phyloP scores from a whole-genome alignment of 1,140 invertebrate species.

The Drosophila serrata region DNA sequence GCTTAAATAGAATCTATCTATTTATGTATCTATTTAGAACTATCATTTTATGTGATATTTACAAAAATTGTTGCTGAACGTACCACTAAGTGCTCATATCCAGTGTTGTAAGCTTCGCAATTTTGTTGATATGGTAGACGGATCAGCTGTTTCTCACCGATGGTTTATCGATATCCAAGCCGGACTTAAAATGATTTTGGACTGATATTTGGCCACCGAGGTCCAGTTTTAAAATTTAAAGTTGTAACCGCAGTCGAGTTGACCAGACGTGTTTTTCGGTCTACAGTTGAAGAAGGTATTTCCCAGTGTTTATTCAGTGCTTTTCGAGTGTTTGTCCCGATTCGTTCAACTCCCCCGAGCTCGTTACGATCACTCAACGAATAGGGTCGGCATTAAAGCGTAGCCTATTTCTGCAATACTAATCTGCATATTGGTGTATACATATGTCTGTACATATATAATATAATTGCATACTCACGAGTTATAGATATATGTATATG shows the following conservation, averaged over 20 bases:
- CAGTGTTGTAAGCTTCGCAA: background rate
- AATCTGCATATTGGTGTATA: constrained; percentile 34
- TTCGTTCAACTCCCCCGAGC: constrained; percentile 23
- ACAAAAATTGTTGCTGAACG: background rate
- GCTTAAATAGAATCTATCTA: too few relatives aligned
- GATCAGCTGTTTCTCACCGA: constrained; percentile 7
- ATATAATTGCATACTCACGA: constrained; percentile 4
- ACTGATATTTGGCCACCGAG: background rate
- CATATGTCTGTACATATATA: background rate
- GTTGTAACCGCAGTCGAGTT: constrained; percentile 9
- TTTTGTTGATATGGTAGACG: background rate
- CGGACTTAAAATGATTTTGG: constrained; percentile 15
- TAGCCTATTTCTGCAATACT: constrained; percentile 30
- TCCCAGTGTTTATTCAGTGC: constrained; percentile 19
- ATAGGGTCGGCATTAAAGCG: constrained; percentile 7
- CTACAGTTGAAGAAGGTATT: constrained; percentile 36
- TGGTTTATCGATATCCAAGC: constrained; percentile 35
- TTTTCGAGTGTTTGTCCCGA: constrained; percentile 34
- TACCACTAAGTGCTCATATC: too few relatives aligned
- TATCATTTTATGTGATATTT: too few relatives aligned
- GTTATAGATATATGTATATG: background rate
- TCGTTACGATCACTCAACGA: constrained; percentile 11
- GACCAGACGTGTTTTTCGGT: constrained; percentile 17
- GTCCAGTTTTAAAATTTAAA: constrained; percentile 14
- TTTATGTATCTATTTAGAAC: too few relatives aligned